A percentile compares a stretch with the other conserved stretches of the same genome.
Conservation (phyloP, 2,797 vertebrate species). For the Channallabes apus region DNA sequence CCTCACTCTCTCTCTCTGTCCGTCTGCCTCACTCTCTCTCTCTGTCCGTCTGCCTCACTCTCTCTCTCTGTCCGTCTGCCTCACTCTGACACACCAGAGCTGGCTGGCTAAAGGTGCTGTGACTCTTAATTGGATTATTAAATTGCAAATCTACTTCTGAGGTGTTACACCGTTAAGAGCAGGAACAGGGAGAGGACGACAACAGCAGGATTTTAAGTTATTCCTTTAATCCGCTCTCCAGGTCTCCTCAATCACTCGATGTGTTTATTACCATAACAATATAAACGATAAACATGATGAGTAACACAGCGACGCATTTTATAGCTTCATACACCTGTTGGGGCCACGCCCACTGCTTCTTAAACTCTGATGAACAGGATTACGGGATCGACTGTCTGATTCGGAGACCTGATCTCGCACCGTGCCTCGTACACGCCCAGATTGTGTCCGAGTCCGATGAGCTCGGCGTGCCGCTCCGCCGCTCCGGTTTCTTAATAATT, state of each 20-base stretch:
- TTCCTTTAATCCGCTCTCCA: neutral
- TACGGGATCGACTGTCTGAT: neutral
- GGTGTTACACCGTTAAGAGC: neutral
- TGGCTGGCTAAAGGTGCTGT: neutral
- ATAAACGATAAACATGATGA: neutral
- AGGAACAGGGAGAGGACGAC: neutral
- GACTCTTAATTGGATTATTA: neutral
- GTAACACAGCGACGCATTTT: neutral
- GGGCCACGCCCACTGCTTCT: neutral
- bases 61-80: too few relatives aligned
- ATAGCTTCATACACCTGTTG: neutral
- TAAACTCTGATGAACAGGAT: neutral
- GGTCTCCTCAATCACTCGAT: neutral
- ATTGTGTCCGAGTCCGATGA: neutral
- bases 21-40: too few relatives aligned
- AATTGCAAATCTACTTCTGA: neutral
- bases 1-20: too few relatives aligned
- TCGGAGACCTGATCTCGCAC: neutral
- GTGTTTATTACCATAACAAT: neutral
- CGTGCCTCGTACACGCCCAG: too few relatives aligned
- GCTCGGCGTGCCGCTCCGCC: too few relatives aligned
- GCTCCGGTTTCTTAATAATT: neutral
- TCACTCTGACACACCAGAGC: neutral
- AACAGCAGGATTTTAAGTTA: neutral
- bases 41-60: too few relatives aligned